Evolutionary conservation across 2,797 vertebrate species (phyloP).

Genomic region (Nannoperca australis): DNA sequence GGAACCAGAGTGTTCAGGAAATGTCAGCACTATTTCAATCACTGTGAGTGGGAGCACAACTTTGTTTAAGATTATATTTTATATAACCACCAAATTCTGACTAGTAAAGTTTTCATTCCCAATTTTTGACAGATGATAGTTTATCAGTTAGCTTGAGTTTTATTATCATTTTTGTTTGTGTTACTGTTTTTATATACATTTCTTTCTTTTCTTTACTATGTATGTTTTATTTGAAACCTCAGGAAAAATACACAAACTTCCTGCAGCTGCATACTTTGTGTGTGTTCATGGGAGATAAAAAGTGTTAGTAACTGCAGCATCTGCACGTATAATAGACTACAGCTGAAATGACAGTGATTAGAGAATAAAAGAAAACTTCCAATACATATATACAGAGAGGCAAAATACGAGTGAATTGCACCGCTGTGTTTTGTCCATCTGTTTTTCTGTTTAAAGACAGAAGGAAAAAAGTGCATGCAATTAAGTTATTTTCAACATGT

Average conservation of each 20-base stretch:
- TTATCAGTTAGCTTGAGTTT: slow-evolving; percentile 5
- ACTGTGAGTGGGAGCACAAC: not conserved
- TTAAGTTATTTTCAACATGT: slow-evolving; percentile 20
- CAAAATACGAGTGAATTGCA: not conserved
- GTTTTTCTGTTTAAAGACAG: not conserved
- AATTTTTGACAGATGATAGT: slow-evolving; percentile 2
- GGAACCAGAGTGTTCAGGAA: slow-evolving; percentile 54
- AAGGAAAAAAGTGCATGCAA: not conserved
- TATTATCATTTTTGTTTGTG: slow-evolving; percentile 10
- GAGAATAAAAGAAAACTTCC: not conserved
- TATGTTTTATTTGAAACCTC: not conserved
- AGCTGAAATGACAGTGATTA: not conserved
- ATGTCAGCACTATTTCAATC: slow-evolving; percentile 71
- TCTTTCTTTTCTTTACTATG: not conserved
- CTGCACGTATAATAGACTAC: not conserved
- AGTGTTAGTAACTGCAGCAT: slow-evolving; percentile 6
- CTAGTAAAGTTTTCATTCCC: not conserved
- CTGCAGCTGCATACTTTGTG: not conserved
- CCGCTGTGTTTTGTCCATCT: not conserved
- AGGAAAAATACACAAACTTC: not conserved
- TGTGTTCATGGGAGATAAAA: not conserved
- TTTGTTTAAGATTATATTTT: slow-evolving; percentile 36
- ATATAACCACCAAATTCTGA: not conserved
- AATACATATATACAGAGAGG: not conserved
- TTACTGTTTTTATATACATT: not conserved